Percentiles rank a stretch among this genome's conserved stretches.
Conservation (phyloP, 2,888 invertebrate species). For the Therioaphis trifolii region DNA sequence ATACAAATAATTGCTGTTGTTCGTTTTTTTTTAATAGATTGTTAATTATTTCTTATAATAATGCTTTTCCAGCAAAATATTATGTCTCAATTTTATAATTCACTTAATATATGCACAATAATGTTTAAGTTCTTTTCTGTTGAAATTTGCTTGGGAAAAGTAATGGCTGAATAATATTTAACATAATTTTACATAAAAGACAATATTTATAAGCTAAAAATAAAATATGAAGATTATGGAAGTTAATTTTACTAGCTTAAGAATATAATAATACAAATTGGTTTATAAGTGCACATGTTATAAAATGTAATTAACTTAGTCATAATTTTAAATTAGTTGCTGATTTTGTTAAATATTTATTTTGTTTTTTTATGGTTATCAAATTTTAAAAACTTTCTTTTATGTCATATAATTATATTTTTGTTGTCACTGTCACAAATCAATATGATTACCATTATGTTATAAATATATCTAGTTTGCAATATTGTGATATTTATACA, state of each 20-base stretch:
- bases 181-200: background rate
- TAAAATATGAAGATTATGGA: background rate
- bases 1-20: too few species aligned
- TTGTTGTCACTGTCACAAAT: background rate
- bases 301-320: background rate
- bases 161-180: background rate
- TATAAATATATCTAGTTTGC: conserved; percentile 46
- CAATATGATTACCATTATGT: conserved; percentile 10
- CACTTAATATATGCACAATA: background rate
- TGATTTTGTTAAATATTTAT: background rate
- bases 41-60: too few species aligned
- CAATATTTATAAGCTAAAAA: background rate
- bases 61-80: too few species aligned
- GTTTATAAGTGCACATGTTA: background rate
- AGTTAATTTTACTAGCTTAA: background rate
- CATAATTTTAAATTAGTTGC: background rate
- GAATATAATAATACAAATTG: background rate
- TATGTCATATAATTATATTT: background rate
- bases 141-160: background rate
- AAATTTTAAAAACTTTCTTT: background rate
- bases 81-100: too few species aligned
- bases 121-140: background rate
- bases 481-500: conserved; percentile 53
- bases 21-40: too few species aligned
- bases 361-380: background rate